Conservation (phyloP, 2,797 vertebrate genomes). For the Thamnophis elegans region DNA sequence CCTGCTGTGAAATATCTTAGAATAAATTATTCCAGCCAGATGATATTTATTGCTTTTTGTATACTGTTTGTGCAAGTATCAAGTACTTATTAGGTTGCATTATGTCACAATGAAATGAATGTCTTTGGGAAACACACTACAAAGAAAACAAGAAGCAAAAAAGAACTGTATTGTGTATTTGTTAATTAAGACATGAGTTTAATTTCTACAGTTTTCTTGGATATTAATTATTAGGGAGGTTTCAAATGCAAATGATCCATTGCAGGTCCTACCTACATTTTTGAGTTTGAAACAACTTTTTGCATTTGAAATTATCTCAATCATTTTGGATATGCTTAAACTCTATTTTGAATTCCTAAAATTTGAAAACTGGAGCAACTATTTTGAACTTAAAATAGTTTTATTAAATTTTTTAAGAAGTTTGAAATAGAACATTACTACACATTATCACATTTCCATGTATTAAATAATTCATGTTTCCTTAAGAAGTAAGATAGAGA, state of each 20-base stretch:
- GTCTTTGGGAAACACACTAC: not conserved
- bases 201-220: not conserved
- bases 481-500: not conserved
- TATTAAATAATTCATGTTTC: not conserved
- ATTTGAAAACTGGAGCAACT: not conserved
- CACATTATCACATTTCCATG: not conserved
- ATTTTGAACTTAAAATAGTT: not conserved
- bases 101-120: not conserved
- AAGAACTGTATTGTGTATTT: not conserved
- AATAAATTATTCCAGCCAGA: not conserved
- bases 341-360: not conserved
- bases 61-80: not conserved
- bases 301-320: not conserved
- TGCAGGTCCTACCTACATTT: not conserved
- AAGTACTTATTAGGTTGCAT: not conserved
- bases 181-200: not conserved
- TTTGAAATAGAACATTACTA: not conserved
- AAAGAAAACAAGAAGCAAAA: not conserved
- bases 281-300: not conserved
- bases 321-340: not conserved
- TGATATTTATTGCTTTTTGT: fast-evolving
- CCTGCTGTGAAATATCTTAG: not conserved
- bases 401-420: not conserved
- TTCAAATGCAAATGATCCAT: not conserved
- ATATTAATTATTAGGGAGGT: not conserved